These are phyloP conservation scores for Phymorhynchus buccinoides DNA, from an alignment of 1,140 invertebrate genomes.

Conservation along the genomic window DNA sequence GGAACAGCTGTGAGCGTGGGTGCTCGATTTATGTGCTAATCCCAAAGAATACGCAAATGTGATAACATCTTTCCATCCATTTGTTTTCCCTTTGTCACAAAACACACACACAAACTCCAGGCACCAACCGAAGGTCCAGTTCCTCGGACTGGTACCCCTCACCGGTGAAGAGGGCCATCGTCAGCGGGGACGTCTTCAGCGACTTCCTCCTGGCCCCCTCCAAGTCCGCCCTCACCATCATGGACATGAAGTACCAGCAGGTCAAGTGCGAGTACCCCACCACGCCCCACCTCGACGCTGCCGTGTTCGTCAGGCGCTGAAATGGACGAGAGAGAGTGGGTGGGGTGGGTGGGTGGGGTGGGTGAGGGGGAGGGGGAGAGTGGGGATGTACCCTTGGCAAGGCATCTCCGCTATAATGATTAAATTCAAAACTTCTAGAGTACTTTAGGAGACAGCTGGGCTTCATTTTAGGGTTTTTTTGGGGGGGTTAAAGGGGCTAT, in stretches of 20 bases:
- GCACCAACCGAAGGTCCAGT: slow-evolving; percentile 51
- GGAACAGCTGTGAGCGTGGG: too few relatives aligned
- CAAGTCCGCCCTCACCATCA: slow-evolving; percentile 82
- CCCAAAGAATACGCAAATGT: too few relatives aligned
- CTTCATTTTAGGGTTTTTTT: too few relatives aligned
- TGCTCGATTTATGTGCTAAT: too few relatives aligned
- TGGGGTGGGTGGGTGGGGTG: not conserved
- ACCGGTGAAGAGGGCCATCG: slow-evolving; percentile 81
- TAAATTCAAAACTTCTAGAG: too few relatives aligned
- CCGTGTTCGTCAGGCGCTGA: slow-evolving; percentile 39
- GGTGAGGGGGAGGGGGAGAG: not conserved
- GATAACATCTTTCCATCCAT: too few relatives aligned
- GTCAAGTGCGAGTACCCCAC: slow-evolving; percentile 81
- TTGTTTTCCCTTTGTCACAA: not conserved
- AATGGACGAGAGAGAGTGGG: not conserved
- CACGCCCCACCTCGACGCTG: slow-evolving; percentile 30
- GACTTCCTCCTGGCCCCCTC: slow-evolving; percentile 84
- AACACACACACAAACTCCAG: slow-evolving; percentile 52
- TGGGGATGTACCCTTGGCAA: too few relatives aligned
- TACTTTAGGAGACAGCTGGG: too few relatives aligned
- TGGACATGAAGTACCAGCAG: slow-evolving; percentile 83
- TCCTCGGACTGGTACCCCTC: slow-evolving; percentile 77
- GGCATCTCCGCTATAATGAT: too few relatives aligned
- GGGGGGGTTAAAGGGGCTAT: too few relatives aligned
- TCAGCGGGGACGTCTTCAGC: slow-evolving; percentile 82